Evolutionary conservation across 2,113 vertebrate species (phyloP).

Genomic region (Isurus oxyrinchus): DNA sequence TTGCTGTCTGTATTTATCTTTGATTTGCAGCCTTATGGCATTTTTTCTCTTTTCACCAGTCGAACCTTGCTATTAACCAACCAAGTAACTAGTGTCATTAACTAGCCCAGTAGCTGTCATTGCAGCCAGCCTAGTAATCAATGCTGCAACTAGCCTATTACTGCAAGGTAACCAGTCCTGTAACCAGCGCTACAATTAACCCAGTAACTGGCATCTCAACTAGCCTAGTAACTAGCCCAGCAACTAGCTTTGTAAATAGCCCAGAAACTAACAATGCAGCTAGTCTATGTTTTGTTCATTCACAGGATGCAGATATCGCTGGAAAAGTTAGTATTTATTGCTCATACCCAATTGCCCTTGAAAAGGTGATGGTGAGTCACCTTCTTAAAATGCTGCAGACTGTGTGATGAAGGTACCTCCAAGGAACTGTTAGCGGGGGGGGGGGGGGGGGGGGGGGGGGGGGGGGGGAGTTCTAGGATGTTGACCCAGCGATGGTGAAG

Average conservation of each 20-base stretch:
- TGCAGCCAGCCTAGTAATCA: background rate
- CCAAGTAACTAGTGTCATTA: background rate
- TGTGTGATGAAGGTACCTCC: no score
- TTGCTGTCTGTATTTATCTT: background rate
- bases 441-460: no score
- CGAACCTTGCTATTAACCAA: background rate
- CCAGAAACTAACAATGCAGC: background rate
- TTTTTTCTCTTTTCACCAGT: background rate
- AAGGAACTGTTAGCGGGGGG: no score
- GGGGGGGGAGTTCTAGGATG: no score
- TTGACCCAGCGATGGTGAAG: no score
- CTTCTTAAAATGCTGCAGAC: no score
- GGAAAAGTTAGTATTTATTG: no score
- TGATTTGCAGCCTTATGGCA: background rate
- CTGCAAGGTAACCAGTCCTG: background rate
- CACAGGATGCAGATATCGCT: no score
- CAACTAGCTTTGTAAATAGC: background rate
- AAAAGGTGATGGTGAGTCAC: no score
- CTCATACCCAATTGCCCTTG: no score
- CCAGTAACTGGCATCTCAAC: background rate
- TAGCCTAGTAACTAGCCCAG: background rate
- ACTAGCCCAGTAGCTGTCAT: background rate
- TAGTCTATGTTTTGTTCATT: background rate
- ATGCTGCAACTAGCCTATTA: background rate
- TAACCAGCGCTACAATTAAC: background rate